phyloP scores from a whole-genome alignment of 2,888 invertebrate genomes.

The Sinodicranocentrus sp. region DNA sequence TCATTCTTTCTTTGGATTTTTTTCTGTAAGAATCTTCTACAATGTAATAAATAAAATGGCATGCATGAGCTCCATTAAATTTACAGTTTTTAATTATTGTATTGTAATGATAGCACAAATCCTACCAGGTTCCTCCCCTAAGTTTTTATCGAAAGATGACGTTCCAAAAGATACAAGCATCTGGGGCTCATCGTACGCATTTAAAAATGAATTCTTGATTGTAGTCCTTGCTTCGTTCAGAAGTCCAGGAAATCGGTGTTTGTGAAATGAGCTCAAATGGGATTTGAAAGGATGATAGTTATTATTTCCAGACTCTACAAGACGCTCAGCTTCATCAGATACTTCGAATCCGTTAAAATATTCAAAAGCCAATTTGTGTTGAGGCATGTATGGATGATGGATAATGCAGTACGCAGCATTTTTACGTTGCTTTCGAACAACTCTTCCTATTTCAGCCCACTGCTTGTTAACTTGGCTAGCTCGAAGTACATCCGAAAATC shows the following conservation, averaged over 20 bases:
- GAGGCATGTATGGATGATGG: slow-evolving; percentile 69
- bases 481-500: slow-evolving; percentile 57
- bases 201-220: slow-evolving; percentile 29
- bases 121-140: too few species aligned
- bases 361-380: slow-evolving; percentile 68
- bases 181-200: slow-evolving; percentile 63
- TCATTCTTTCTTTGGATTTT: slow-evolving; percentile 20
- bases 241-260: slow-evolving; percentile 10
- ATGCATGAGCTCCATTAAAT: too few species aligned
- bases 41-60: too few species aligned
- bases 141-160: slow-evolving; percentile 33
- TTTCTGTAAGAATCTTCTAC: neutral
- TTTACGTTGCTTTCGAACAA: slow-evolving; percentile 67
- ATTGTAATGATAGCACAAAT: too few species aligned
- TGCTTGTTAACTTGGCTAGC: slow-evolving; percentile 55
- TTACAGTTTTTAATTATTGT: too few species aligned
- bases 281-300: slow-evolving; percentile 6
- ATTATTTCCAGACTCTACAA: slow-evolving; percentile 36
- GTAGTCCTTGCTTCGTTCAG: slow-evolving; percentile 2
- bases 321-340: slow-evolving; percentile 42
- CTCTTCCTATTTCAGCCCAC: slow-evolving; percentile 69
- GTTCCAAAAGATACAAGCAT: slow-evolving; percentile 65
- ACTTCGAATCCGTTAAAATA: slow-evolving; percentile 67
- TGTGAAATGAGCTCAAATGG: neutral
- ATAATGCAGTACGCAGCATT: slow-evolving; percentile 62